Percentiles rank a stretch among this genome's conserved stretches.
These are phyloP conservation scores for Echinops telfairi DNA, from an alignment of 2,113 vertebrate species.

Conservation along the genomic window DNA sequence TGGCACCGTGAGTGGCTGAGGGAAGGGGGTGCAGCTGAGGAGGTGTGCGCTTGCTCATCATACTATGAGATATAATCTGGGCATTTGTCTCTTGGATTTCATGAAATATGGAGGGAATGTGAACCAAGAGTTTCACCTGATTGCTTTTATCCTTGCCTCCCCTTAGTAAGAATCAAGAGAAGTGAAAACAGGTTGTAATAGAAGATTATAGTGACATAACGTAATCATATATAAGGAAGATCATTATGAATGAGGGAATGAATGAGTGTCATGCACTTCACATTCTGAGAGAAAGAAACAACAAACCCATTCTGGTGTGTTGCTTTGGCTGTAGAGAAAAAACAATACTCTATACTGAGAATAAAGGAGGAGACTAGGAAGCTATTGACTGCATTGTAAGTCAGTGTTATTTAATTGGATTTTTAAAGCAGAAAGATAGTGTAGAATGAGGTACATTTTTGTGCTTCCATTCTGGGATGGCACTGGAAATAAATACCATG, in stretches of 20 bases:
- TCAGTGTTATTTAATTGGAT: not conserved
- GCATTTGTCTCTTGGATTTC: conserved; percentile 82
- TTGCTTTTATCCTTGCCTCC: conserved; percentile 75
- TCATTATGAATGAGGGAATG: conserved; percentile 41
- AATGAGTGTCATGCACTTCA: not conserved
- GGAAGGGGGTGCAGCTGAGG: conserved; percentile 84
- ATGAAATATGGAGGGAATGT: conserved; percentile 83
- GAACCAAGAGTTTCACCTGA: conserved; percentile 79
- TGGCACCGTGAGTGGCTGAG: conserved; percentile 82
- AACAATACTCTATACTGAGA: not conserved
- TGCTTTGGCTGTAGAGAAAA: not conserved
- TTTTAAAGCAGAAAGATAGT: conserved; percentile 24
- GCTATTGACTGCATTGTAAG: not conserved
- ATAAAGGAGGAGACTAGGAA: not conserved
- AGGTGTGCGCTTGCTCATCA: conserved; percentile 79
- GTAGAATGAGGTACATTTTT: conserved; percentile 10
- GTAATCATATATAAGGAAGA: conserved; percentile 10
- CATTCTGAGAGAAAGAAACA: not conserved
- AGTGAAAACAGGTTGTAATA: conserved; percentile 46
- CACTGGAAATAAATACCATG: not conserved
- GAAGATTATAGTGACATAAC: conserved; percentile 11
- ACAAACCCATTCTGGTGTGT: not conserved
- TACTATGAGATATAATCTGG: conserved; percentile 84
- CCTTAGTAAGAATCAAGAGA: conserved; percentile 58
- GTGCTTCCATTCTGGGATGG: not conserved